Base-by-base conservation (phyloP, 2,113 vertebrate species). In the Ia io region DNA sequence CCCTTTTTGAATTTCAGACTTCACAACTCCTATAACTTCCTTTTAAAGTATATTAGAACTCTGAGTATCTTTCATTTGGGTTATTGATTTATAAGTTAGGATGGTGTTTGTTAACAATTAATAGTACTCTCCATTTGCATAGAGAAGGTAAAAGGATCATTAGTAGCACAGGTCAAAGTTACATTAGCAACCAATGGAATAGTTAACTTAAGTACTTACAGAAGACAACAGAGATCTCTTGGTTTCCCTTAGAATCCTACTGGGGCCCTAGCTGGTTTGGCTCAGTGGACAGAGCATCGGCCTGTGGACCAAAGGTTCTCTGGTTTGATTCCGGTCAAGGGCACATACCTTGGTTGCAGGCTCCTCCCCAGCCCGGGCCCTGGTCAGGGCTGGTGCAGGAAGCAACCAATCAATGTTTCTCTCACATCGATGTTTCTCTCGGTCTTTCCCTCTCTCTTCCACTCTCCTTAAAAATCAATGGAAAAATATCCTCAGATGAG, bases 71-170 rank as follows among this genome's bases (percentile, higher is more conserved):
- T 95, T 79, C n/a, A n/a, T 90, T 47, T 80, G 25, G 28, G 37
- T 69, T 85, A 10, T 86, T 85, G 44, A 91, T 71, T 80, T 76
- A n/a, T 84, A 90, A 84, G 16, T 77, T 51, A 49, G 56, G 40
- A 63, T 88, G 17, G 44, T 88, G 2, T 93, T 88, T 91, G 32
- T 90, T 79, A 91, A 88, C 56, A 88, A 67, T 90, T 84, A 78
- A n/a, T 49, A 51, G 42, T 84, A 67, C 17, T 84, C 77, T 77
- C 14, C 23, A 67, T 71, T 70, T 91, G 77, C 5, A 6, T 73
- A 63, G 59, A 61, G n/a, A 53, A 59, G 67, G 44, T 56, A 63
- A 93, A 89, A 84, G 32, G 23, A 90, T 94, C 74, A 63, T 56
- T 77, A 73, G 47, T 71, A 49, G 18, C 35, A 91, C 14, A 67